A percentile compares a stretch with the other conserved stretches of the same genome.
These are phyloP conservation scores for Empidonax traillii DNA, from an alignment of 2,113 vertebrate genomes.

Conservation along the genomic window DNA sequence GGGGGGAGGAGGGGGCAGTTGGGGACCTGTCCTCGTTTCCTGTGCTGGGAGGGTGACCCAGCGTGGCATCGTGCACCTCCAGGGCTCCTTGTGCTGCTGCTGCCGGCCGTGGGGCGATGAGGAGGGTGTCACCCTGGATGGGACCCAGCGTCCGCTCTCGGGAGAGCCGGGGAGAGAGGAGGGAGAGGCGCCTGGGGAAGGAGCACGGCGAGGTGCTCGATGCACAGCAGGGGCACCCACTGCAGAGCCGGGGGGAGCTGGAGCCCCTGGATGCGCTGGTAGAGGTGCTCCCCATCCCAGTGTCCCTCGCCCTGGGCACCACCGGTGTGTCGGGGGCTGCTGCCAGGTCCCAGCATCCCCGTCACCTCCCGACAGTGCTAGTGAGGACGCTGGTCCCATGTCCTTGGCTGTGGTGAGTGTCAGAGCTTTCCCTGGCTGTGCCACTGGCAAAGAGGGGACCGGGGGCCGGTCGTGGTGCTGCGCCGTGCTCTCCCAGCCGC, in stretches of 20 bases:
- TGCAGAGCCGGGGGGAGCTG: neutral
- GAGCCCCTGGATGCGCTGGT: neutral
- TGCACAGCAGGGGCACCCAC: neutral
- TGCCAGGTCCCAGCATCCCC: neutral
- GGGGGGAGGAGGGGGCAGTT: neutral
- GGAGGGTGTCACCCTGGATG: neutral
- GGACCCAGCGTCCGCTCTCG: neutral
- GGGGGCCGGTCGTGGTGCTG: rapidly evolving
- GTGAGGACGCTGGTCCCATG: neutral
- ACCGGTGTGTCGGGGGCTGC: rapidly evolving
- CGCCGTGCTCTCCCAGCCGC: neutral
- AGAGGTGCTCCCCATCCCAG: neutral
- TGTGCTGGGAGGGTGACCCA: neutral
- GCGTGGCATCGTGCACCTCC: neutral
- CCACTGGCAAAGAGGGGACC: neutral
- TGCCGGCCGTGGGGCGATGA: rapidly evolving
- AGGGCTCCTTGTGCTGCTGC: neutral
- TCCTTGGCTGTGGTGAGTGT: neutral
- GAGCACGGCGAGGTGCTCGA: rapidly evolving
- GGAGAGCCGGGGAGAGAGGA: neutral
- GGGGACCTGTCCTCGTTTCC: neutral
- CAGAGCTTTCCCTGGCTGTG: neutral
- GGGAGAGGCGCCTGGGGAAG: neutral
- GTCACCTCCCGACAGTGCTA: rapidly evolving
- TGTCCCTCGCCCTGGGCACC: neutral